Evolutionary conservation across 2,113 vertebrate species (phyloP), one percentile per base, ranked within the genome.

Genomic region (Sinosuthora webbiana): DNA sequence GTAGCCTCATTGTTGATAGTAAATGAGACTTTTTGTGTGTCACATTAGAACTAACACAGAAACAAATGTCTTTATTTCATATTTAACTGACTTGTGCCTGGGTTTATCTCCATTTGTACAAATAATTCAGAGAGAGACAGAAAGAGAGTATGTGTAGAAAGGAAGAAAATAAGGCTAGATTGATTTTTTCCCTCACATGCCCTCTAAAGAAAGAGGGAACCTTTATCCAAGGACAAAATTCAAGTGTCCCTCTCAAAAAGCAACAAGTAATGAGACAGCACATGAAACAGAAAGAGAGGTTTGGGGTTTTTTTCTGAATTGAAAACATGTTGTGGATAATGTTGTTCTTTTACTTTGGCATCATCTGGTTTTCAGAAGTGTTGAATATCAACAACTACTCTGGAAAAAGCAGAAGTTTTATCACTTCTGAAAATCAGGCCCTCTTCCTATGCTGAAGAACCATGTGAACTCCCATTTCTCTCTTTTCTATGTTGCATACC

Each of bases 1-100:
- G 97, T 87, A 97, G 97, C 98, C 97, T 98, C 97, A 97, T 94
- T 96, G 91, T 95, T 92, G 95, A 95, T 87, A 94, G 87, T 87
- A 96, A 97, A 97, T 97, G 97, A 98, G 98, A 97, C 97, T 97
- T 96, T 97, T 95, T 97, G 95, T 97, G 90, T 96, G 95, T 97
- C 96, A 95, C 92, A 74, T 89, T 92, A 96, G 90, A 82, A 91
- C 73, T 94, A 94, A 94, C 88, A 97, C 88, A 96, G 87, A 97
- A 97, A 96, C 80, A 96, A 97, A 93, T 69, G 88, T 83, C 77
- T 97, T 97, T 87, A 86, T 95, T 98, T 97, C 83, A 92, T 97
- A 97, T 92, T 97, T 94, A 97, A 95, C 95, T 97, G 94, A 97
- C 92, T 89, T 97, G 92, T 97, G 95, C 93, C 94, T 92, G 94